These are phyloP conservation scores for Cryptosula pallasiana DNA, from an alignment of 2,888 invertebrate species.

Conservation along the genomic window DNA sequence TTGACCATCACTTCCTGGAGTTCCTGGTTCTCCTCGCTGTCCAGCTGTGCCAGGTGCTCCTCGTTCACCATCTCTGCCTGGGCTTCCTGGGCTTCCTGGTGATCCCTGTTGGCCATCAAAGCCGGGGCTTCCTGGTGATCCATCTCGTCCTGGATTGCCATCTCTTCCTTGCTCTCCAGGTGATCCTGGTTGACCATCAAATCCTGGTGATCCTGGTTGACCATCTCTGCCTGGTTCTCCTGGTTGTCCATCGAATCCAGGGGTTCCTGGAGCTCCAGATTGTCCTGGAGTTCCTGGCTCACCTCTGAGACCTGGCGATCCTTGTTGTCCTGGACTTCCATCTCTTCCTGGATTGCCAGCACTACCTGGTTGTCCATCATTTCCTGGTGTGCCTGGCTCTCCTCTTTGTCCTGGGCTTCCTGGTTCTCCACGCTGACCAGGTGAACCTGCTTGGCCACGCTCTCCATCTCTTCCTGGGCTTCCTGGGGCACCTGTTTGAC, in stretches of 20 bases:
- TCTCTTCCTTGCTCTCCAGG: constrained; percentile 17
- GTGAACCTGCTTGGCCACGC: constrained; percentile 19
- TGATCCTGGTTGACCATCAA: constrained; percentile 25
- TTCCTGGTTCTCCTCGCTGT: neutral
- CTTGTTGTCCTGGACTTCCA: constrained; percentile 23
- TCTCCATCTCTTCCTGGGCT: constrained; percentile 15
- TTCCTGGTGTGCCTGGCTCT: constrained; percentile 22
- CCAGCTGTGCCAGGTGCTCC: neutral
- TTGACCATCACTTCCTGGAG: neutral
- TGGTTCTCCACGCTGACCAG: neutral
- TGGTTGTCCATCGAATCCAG: neutral
- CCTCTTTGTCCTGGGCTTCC: constrained; percentile 23
- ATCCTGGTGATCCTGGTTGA: neutral
- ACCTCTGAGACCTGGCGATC: neutral
- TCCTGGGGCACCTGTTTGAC: neutral
- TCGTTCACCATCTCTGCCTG: constrained; percentile 7
- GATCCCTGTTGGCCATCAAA: neutral
- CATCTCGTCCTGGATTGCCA: constrained; percentile 20
- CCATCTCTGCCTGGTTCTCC: neutral
- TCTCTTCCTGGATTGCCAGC: constrained; percentile 25
- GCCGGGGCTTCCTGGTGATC: constrained; percentile 22
- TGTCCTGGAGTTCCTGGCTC: constrained; percentile 8
- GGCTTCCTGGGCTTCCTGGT: neutral
- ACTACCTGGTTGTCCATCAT: constrained; percentile 23
- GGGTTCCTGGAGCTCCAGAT: neutral